Percentiles rank a stretch among this genome's conserved stretches.
Evolutionary conservation across 2,888 invertebrate species (phyloP).

Genomic region (Drosophila robusta): DNA sequence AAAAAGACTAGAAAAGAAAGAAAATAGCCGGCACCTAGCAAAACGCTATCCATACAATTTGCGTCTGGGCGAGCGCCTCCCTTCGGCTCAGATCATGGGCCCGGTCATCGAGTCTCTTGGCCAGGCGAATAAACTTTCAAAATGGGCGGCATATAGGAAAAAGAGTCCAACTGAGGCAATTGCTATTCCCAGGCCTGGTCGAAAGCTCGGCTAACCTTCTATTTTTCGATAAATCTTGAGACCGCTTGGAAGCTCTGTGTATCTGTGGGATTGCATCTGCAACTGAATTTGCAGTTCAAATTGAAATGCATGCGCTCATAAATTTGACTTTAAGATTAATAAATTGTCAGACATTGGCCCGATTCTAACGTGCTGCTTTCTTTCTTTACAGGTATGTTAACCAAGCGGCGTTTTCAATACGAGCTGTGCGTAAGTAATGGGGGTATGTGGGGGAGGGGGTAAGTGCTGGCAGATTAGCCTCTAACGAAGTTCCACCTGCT

Average conservation of each 20-base stretch:
- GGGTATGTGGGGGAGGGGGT: not conserved
- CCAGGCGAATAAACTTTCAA: constrained; percentile 27
- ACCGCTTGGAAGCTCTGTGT: not conserved
- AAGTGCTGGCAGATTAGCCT: constrained; percentile 20
- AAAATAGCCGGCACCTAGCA: constrained; percentile 10
- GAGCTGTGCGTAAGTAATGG: constrained; percentile 21
- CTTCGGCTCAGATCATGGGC: constrained; percentile 1
- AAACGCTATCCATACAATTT: constrained; percentile 31
- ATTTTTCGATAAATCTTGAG: constrained; percentile 32
- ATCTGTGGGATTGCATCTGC: constrained; percentile 1
- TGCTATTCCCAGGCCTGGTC: constrained; percentile 1
- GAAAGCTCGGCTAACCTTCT: constrained; percentile 12
- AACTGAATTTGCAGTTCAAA: constrained; percentile 19
- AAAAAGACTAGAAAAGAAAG: not conserved
- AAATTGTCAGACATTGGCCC: constrained; percentile 5
- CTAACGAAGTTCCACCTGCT: constrained; percentile 38
- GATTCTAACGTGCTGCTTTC: constrained; percentile 16
- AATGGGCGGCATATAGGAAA: constrained; percentile 13
- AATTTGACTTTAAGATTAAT: constrained; percentile 31
- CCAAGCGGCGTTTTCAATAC: constrained; percentile 1
- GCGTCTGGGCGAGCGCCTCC: not conserved
- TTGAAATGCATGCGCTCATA: constrained; percentile 36
- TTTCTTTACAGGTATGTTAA: constrained; percentile 52
- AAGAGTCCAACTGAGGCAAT: not conserved
- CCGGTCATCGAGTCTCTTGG: not conserved